Percentiles rank a stretch among this genome's conserved stretches.
phyloP scores from a whole-genome alignment of 2,113 vertebrate genomes.

The Coptodon rendalli region DNA sequence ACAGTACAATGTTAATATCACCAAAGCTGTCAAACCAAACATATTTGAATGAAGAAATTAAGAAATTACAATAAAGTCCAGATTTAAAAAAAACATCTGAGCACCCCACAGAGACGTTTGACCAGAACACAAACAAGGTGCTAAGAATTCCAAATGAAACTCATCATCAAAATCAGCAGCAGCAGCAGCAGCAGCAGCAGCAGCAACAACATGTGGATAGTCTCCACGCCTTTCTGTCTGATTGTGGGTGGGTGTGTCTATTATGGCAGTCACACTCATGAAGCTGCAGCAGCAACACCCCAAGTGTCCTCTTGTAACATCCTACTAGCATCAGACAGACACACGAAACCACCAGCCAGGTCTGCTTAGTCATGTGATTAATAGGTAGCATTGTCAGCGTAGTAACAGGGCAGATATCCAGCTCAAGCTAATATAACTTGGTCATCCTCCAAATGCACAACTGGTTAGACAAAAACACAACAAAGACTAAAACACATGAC shows the following conservation, averaged over 20 bases:
- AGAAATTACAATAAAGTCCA: background rate
- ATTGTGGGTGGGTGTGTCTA: slow-evolving; percentile 51
- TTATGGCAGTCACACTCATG: slow-evolving; percentile 13
- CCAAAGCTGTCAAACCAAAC: background rate
- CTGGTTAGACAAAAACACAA: background rate
- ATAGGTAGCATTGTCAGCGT: background rate
- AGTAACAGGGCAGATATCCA: background rate
- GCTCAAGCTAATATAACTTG: background rate
- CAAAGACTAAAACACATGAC: background rate
- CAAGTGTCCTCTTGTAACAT: background rate
- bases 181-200: background rate
- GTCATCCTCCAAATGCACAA: background rate
- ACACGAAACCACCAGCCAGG: background rate
- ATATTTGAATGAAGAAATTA: background rate
- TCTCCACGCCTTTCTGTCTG: background rate
- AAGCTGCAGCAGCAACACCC: slow-evolving; percentile 7
- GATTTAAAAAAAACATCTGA: background rate
- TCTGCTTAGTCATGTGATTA: background rate
- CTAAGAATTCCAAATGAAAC: background rate
- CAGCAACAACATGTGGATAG: slow-evolving; percentile 36
- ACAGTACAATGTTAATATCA: background rate
- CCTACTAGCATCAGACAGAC: background rate
- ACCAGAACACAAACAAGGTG: background rate
- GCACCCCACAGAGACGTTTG: background rate
- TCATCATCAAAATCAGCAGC: background rate